Percentiles rank a stretch among this genome's conserved stretches.
phyloP scores from a whole-genome alignment of 2,888 invertebrate species.

The Latrodectus elegans region DNA sequence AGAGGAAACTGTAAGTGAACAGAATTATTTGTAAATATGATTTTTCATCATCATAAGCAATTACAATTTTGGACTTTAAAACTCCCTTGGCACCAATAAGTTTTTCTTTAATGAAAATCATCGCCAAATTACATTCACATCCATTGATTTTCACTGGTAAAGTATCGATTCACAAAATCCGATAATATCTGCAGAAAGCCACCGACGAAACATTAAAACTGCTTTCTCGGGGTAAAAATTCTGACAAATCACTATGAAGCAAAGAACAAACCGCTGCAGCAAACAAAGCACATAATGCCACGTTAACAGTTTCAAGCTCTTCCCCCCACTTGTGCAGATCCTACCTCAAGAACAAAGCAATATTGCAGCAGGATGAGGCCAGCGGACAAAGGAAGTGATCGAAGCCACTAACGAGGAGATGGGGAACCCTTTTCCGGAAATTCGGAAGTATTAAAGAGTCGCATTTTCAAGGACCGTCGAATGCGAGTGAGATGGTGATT shows the following conservation, averaged over 20 bases:
- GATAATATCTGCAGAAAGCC: too few species aligned
- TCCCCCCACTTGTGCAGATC: background rate
- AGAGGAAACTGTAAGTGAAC: too few species aligned
- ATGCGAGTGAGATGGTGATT: conserved; percentile 29
- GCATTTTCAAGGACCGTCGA: conserved; percentile 39
- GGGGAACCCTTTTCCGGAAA: too few species aligned
- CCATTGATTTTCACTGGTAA: too few species aligned
- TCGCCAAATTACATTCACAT: too few species aligned
- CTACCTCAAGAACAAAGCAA: conserved; percentile 16
- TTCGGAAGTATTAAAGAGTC: conserved; percentile 23
- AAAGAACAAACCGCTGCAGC: background rate
- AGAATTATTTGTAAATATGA: too few species aligned
- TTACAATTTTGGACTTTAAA: too few species aligned
- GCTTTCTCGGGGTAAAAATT: conserved; percentile 5
- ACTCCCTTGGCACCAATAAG: too few species aligned
- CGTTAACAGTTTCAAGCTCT: conserved; percentile 46
- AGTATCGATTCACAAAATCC: too few species aligned
- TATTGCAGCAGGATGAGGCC: conserved; percentile 16
- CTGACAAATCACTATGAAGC: conserved; percentile 8
- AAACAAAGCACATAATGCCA: conserved; percentile 10
- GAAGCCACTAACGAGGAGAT: conserved; percentile 32
- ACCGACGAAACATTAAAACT: background rate
- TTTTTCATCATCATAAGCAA: too few species aligned
- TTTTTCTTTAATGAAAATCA: too few species aligned
- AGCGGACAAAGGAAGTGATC: conserved; percentile 18